Evolutionary conservation across 2,113 vertebrate genomes (phyloP), one percentile per base, ranked within the genome.

Genomic region (Forbesichthys agassizii): DNA sequence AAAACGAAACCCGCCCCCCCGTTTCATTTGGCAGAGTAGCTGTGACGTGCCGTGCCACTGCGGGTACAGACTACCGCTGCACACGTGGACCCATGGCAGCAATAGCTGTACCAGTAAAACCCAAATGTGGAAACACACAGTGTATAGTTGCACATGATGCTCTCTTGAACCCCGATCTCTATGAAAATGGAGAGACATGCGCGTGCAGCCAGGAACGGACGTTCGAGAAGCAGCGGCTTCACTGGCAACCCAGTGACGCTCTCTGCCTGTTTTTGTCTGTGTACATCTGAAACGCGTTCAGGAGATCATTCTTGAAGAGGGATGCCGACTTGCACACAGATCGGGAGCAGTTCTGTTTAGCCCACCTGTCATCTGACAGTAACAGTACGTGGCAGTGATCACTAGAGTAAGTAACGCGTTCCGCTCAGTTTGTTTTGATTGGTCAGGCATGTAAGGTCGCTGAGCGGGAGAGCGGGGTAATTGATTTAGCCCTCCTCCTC

Each of bases 1-100:
- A 90, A 88, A 86, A 75, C 27, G 2, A 83, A 90, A 90, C 82
- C 73, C 63, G 58, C 61, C 78, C 62, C 88, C 84, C 79, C 60
- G 64, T 78, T 75, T 71, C 71, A 78, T 86, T 73, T 80, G 77
- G 86, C 68, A 59, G 0, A 68, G 77, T 57, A 46, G 33, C 65
- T n/a, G 33, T 49, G 36, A n/a, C 18, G 48, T 14, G 54, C 36
- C 36, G 67, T 53, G 53, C 42, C 58, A 20, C 20, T 10, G 49
- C 65, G 20, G 62, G 36, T 68, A 4, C 53, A 18, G 53, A 27
- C 71, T 64, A 42, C 61, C 13, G 61, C 61, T 18, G 2, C 58
- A 54, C 14, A 59, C 63, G 49, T 51, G 51, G 57, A 55, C 53
- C 16, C 14, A 74, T 54, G 20, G 6, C 18, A 69, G 54, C 54